Percentiles rank a stretch among this genome's conserved stretches.
phyloP scores from a whole-genome alignment of 2,113 vertebrate genomes.

The Piaya cayana region DNA sequence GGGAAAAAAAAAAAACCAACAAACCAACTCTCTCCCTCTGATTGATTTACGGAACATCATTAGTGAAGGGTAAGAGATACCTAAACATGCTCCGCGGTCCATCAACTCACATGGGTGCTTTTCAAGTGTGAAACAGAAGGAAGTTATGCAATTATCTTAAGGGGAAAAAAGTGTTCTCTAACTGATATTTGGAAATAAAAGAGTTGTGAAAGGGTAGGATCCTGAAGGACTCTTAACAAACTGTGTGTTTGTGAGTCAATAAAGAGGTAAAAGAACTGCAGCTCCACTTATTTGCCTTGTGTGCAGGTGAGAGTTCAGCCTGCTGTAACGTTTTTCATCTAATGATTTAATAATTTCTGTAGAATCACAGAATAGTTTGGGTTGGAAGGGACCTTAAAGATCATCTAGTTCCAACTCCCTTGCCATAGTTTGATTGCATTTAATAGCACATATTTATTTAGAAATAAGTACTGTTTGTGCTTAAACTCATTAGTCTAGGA shows the following conservation, averaged over 20 bases:
- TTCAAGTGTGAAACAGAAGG: constrained; percentile 2
- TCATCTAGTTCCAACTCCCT: too few species aligned
- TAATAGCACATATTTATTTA: neutral
- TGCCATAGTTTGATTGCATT: neutral
- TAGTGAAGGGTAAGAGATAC: neutral
- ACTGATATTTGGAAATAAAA: neutral
- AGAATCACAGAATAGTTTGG: too few species aligned
- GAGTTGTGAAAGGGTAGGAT: neutral
- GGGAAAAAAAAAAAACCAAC: neutral
- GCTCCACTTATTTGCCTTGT: neutral
- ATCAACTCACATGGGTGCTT: neutral
- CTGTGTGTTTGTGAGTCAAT: neutral
- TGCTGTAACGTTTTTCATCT: neutral
- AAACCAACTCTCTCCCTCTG: neutral
- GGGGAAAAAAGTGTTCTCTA: neutral
- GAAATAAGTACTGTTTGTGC: neutral
- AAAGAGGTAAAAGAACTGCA: neutral
- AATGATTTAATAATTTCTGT: neutral
- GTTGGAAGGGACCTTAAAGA: too few species aligned
- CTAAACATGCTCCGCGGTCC: neutral
- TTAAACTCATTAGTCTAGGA: neutral
- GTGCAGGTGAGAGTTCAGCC: constrained; percentile 2
- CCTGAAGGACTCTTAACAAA: neutral
- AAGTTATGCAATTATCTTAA: constrained; percentile 3
- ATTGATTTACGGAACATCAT: constrained; percentile 47